These are phyloP conservation scores for Marasmarcha lunaedactyla DNA, from an alignment of 2,888 invertebrate species.

Conservation along the genomic window DNA sequence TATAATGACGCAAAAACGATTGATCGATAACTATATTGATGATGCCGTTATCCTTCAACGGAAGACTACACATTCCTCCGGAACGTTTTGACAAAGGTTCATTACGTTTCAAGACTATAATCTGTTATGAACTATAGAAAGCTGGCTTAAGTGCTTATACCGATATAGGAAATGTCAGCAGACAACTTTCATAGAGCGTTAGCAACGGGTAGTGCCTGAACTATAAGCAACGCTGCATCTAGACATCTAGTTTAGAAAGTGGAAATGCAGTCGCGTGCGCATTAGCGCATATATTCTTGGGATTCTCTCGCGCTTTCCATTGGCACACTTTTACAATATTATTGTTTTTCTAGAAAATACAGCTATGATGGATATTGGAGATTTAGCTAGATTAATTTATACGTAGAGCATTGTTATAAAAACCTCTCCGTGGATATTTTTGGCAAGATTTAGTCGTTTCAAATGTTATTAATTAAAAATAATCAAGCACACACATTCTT, in stretches of 20 bases:
- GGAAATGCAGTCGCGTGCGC: slow-evolving; percentile 48
- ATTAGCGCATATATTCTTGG: slow-evolving; percentile 61
- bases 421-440: too few relatives aligned
- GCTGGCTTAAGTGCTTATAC: neutral
- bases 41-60: slow-evolving; percentile 5
- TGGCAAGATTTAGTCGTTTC: too few relatives aligned
- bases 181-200: slow-evolving; percentile 48
- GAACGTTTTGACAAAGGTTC: too few relatives aligned
- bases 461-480: too few relatives aligned
- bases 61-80: slow-evolving; percentile 4
- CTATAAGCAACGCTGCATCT: slow-evolving; percentile 44
- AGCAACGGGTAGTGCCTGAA: slow-evolving; percentile 48
- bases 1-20: too few relatives aligned
- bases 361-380: slow-evolving; percentile 3
- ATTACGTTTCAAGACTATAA: too few relatives aligned
- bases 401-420: neutral
- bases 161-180: slow-evolving; percentile 47
- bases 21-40: neutral
- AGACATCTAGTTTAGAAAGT: slow-evolving; percentile 64
- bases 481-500: too few relatives aligned
- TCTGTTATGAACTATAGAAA: too few relatives aligned
- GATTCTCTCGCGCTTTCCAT: slow-evolving; percentile 68
- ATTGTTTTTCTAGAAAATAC: slow-evolving; percentile 2
- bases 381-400: neutral
- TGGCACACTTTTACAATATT: slow-evolving; percentile 50